A percentile compares a stretch with the other conserved stretches of the same genome.
Conservation (phyloP, 2,888 invertebrate genomes). For the Parnassius mnemosyne region DNA sequence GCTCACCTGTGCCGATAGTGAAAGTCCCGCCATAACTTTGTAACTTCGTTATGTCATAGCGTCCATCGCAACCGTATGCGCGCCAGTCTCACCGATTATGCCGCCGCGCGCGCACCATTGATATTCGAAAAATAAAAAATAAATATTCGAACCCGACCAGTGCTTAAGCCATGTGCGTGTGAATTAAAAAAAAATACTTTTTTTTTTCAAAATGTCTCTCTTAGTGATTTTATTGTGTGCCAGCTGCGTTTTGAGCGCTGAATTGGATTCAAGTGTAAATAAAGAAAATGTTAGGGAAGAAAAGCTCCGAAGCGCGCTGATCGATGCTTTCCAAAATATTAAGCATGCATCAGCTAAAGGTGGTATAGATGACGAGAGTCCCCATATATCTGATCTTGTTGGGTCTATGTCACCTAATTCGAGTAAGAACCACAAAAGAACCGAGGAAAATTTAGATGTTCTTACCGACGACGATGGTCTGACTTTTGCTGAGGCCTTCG, state of each 20-base stretch:
- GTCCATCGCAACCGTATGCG: constrained; percentile 34
- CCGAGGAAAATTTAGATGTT: constrained; percentile 58
- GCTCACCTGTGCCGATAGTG: constrained; percentile 56
- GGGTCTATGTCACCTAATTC: constrained; percentile 52
- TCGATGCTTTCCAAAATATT: constrained; percentile 73
- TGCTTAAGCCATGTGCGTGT: constrained; percentile 54
- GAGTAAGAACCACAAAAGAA: constrained; percentile 45
- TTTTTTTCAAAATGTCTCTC: constrained; percentile 52
- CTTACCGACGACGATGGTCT: constrained; percentile 70
- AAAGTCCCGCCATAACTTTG: constrained; percentile 62
- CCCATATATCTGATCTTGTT: constrained; percentile 56
- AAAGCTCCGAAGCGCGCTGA: constrained; percentile 65
- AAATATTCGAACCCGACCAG: constrained; percentile 31
- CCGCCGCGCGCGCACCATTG: constrained; percentile 64
- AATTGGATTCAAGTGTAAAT: constrained; percentile 47
- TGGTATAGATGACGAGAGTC: constrained; percentile 58
- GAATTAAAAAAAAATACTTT: constrained; percentile 34
- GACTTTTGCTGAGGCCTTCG: constrained; percentile 62
- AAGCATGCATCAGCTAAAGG: constrained; percentile 69
- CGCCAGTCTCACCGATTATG: constrained; percentile 67
- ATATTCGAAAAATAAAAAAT: constrained; percentile 32
- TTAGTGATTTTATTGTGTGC: constrained; percentile 60
- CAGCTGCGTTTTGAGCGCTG: constrained; percentile 50
- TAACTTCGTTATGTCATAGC: constrained; percentile 73
- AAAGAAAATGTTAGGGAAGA: constrained; percentile 66